Base-by-base conservation (phyloP, 2,888 invertebrate species). In the Entomobrya multifasciata region DNA sequence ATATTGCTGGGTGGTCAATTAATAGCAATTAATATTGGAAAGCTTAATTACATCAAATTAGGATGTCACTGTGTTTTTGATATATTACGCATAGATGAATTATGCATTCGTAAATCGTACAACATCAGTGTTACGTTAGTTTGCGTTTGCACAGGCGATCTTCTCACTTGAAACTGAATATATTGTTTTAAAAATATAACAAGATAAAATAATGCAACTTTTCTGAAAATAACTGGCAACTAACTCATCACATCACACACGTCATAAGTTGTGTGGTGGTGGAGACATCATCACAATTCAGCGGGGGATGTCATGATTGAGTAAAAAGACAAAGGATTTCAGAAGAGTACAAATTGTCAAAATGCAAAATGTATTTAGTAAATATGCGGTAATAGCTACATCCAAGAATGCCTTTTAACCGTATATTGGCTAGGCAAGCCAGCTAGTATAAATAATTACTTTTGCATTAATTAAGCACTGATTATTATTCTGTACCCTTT, bases 381-480 rank as follows among this genome's bases (percentile, higher is more conserved):
- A 30, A n/a, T 30, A 74, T 55, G 74, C 30, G 30, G 36, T 52
- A 41, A n/a, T 47, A 44, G 44, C 47, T 1, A 65, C 36, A 49
- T n/a, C n/a, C n/a, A n/a, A n/a, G n/a, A n/a, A 49, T 17, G 27
- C 2, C n/a, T n/a, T n/a, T n/a, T n/a, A n/a, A n/a, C n/a, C n/a
- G n/a, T 11, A 57, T 11, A 57, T 25, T 72, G 47, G 25, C 44
- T 70, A 8, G 41, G 25, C 20, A 15, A 55, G 52, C 47, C 44
- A 41, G 55, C 65, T 15, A 79, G n/a, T n/a, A n/a, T 17, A 49
- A 20, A 67, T 79, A 79, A 79, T 79, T 79, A 79, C 17, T 41
- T 79, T 79, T 79, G 79, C 47, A 79, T 67, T 79, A 79, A 79
- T 78, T 78, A 78, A 78, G 30, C 65, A 25, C 20, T 78, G 47